These are phyloP conservation scores for Aramus guarauna DNA, from an alignment of 2,113 vertebrate species.

Conservation along the genomic window DNA sequence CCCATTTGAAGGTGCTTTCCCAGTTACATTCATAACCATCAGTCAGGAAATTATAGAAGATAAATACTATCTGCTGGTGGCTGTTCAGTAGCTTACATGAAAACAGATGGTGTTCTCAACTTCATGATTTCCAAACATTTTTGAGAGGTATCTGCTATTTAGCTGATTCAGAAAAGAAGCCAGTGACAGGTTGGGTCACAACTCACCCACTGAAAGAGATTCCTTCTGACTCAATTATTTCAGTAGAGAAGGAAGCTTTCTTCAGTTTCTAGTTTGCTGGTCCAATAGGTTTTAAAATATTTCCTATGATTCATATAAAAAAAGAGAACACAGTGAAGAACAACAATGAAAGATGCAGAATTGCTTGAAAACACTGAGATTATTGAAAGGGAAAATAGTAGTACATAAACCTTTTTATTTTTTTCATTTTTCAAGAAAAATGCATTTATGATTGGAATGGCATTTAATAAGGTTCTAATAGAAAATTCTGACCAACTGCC, in stretches of 20 bases:
- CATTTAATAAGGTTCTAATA: not conserved
- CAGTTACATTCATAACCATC: not conserved
- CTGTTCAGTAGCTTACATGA: not conserved
- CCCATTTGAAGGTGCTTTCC: not conserved
- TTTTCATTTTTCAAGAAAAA: not conserved
- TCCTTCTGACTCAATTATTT: constrained; percentile 13
- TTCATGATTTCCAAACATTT: not conserved
- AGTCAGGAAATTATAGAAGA: not conserved
- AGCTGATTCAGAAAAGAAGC: not conserved
- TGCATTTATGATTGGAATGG: not conserved
- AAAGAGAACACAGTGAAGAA: not conserved
- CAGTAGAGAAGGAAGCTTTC: not conserved
- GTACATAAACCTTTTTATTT: not conserved
- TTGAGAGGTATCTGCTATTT: not conserved
- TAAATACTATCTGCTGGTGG: not conserved
- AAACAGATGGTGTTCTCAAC: not conserved
- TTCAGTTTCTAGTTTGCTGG: not conserved
- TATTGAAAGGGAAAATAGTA: not conserved
- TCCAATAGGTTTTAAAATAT: not conserved
- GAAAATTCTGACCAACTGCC: not conserved
- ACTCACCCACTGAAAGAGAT: not conserved
- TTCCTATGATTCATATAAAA: not conserved
- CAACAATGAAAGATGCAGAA: not conserved
- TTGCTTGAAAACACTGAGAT: not conserved
- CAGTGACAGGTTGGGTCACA: not conserved